Evolutionary conservation across 2,113 vertebrate genomes (phyloP), one percentile per base, ranked within the genome.

Genomic region (Peromyscus californicus): DNA sequence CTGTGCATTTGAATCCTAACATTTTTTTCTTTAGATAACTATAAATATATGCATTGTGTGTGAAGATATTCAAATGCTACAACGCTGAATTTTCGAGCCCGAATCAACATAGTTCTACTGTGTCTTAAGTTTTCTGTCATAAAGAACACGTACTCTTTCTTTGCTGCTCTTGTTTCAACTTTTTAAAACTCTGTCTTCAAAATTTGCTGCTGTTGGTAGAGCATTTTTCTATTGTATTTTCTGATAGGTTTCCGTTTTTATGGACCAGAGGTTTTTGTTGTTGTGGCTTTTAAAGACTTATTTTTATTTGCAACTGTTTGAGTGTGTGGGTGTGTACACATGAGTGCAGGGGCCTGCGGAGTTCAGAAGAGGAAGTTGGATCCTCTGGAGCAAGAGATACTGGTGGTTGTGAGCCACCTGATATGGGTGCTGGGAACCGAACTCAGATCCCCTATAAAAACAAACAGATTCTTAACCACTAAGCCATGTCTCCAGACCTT

Each of bases 61-160:
- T 36, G 16, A 59, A 92, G 7, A 42, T 7, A 42, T 31, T 90
- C 9, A 69, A 67, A 31, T 63, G 54, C 63, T 48, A 42, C n/a
- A 39, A 48, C 2, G 0, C 17, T 65, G 54, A 22, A 2, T 33
- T 92, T 93, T 57, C 42, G 72, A 57, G n/a, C 36, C 26, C 19
- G 39, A 65, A 94, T 88, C 31, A 72, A 3, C 48, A 45, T 3
- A 12, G 70, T 78, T 65, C 15, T 79, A 61, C 39, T 4, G 2
- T 75, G 42, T 63, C 83, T 79, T 95, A 94, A 22, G 45, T 63
- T 94, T 83, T 95, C 83, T 84, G 15, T 91, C 45, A 42, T 13
- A 65, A 69, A 48, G 67, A 96, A 61, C 10, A 31, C 54, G 36
- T 1, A 29, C 22, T 79, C 39, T 91, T 91, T 76, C 4, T 45